Evolutionary conservation across 2,797 vertebrate genomes (phyloP).

Genomic region (Gallinago stenura): DNA sequence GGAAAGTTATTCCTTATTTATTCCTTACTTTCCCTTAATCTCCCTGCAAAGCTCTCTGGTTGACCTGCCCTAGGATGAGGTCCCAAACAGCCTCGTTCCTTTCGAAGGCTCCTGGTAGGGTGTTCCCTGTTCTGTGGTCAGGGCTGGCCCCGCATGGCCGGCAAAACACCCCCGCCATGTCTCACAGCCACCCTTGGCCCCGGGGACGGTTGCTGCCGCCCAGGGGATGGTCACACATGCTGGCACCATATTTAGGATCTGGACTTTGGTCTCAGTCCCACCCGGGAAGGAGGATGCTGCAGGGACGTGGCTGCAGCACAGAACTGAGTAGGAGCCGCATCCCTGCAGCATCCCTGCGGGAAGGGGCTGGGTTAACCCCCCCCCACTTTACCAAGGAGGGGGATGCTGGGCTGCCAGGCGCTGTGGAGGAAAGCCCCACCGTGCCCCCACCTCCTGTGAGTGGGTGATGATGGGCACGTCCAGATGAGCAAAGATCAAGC

Average conservation of each 20-base stretch:
- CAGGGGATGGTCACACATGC: background rate
- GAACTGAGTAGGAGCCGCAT: background rate
- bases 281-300: accelerated
- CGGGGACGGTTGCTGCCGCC: background rate
- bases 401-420: background rate
- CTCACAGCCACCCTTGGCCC: accelerated
- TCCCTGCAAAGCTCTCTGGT: background rate
- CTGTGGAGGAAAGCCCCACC: accelerated
- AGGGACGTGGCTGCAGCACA: background rate
- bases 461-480: accelerated
- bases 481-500: accelerated
- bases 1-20: conserved; percentile 14
- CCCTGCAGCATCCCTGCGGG: accelerated
- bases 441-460: accelerated
- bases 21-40: conserved; percentile 23
- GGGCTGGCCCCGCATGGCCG: accelerated
- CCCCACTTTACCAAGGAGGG: accelerated
- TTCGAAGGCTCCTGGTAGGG: accelerated
- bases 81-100: background rate
- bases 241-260: background rate
- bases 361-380: background rate
- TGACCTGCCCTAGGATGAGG: conserved; percentile 1
- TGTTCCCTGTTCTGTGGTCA: background rate
- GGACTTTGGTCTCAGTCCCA: background rate
- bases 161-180: accelerated